phyloP scores from a whole-genome alignment of 2,113 vertebrate genomes.

The Tursiops truncatus region DNA sequence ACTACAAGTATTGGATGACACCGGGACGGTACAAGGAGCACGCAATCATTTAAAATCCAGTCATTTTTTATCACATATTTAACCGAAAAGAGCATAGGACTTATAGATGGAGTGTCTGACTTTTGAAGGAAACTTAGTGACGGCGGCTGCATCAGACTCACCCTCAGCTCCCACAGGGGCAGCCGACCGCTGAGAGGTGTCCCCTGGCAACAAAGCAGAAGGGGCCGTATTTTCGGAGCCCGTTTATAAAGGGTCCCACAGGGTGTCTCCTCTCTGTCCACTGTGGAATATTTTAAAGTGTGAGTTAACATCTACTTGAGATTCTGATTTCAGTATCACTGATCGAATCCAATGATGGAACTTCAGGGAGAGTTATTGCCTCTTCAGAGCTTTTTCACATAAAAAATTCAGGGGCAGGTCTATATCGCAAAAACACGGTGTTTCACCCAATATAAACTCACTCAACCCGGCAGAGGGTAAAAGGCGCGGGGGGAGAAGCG shows the following conservation, averaged over 20 bases:
- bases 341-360: background rate
- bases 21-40: background rate
- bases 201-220: accelerated
- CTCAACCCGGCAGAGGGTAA: background rate
- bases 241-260: background rate
- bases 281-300: background rate
- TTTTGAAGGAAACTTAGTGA: background rate
- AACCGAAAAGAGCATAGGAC: background rate
- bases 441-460: background rate
- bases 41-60: background rate
- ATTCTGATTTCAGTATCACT: background rate
- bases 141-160: accelerated
- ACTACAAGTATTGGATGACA: too few species aligned
- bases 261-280: background rate
- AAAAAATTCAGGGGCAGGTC: background rate
- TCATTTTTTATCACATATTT: background rate
- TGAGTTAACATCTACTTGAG: background rate
- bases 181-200: accelerated
- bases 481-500: background rate
- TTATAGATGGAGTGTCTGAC: background rate
- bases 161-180: background rate
- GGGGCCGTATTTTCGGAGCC: background rate
- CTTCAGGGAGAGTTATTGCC: background rate
- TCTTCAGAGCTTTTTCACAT: background rate
- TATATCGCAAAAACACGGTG: background rate